A percentile compares a stretch with the other conserved stretches of the same genome.
These are phyloP conservation scores for Microcaecilia unicolor DNA, from an alignment of 2,797 vertebrate species.

Conservation along the genomic window DNA sequence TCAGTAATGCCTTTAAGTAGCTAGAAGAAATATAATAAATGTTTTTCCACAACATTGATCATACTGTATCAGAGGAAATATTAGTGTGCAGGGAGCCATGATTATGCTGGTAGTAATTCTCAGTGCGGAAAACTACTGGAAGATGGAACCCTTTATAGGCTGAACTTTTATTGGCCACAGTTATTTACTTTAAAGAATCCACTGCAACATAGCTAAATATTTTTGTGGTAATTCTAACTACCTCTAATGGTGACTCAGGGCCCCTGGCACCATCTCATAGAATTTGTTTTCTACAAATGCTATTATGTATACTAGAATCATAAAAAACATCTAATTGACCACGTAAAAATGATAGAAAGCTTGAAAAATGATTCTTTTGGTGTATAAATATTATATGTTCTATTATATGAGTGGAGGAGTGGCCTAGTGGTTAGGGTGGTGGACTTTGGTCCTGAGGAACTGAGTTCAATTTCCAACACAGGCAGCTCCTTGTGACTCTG, in stretches of 20 bases:
- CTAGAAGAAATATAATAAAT: slow-evolving; percentile 97
- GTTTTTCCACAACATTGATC: slow-evolving; percentile 91
- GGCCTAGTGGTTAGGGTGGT: too few species aligned
- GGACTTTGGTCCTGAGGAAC: too few species aligned
- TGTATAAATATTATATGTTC: slow-evolving; percentile 26
- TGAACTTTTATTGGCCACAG: slow-evolving; percentile 61
- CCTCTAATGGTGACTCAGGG: slow-evolving; percentile 47
- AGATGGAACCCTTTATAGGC: slow-evolving; percentile 62
- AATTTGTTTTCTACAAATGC: slow-evolving; percentile 33
- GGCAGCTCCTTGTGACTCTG: too few species aligned
- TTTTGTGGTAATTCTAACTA: slow-evolving; percentile 53
- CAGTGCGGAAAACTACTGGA: slow-evolving; percentile 49
- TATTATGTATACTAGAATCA: slow-evolving; percentile 33
- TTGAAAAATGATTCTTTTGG: slow-evolving; percentile 41
- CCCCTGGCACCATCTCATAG: slow-evolving; percentile 21
- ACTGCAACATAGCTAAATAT: slow-evolving; percentile 52
- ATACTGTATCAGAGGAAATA: slow-evolving; percentile 84
- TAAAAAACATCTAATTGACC: slow-evolving; percentile 29
- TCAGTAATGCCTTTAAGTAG: slow-evolving; percentile 95
- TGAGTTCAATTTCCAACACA: too few species aligned
- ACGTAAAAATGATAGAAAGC: slow-evolving; percentile 34
- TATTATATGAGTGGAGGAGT: too few species aligned
- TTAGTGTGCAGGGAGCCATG: slow-evolving; percentile 77
- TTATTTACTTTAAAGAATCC: slow-evolving; percentile 70
- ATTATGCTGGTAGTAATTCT: slow-evolving; percentile 72